A percentile compares a stretch with the other conserved stretches of the same genome.
Evolutionary conservation across 2,113 vertebrate genomes (phyloP).

Genomic region (Eurypyga helias): DNA sequence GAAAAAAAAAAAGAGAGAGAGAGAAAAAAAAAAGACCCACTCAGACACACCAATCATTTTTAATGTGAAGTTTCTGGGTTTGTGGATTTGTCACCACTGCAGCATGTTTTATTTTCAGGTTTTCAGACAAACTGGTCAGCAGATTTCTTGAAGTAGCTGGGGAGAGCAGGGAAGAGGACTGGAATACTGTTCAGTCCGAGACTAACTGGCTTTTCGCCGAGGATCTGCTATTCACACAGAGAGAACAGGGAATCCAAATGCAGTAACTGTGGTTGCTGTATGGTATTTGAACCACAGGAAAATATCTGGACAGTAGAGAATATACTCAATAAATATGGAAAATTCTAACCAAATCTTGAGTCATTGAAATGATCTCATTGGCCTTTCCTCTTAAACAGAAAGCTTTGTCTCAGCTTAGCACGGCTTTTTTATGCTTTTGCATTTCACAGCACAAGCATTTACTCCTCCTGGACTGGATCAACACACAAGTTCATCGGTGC

Average conservation of each 20-base stretch:
- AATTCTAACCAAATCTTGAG: constrained; percentile 32
- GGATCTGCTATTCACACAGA: background rate
- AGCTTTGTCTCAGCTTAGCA: background rate
- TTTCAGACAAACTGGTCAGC: constrained; percentile 10
- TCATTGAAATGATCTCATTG: constrained; percentile 22
- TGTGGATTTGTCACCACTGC: background rate
- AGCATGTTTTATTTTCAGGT: background rate
- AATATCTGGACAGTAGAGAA: background rate
- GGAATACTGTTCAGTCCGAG: background rate
- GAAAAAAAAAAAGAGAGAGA: background rate
- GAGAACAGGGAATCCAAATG: background rate
- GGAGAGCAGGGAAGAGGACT: background rate
- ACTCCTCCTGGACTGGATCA: background rate
- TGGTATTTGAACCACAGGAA: background rate
- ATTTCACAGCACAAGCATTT: background rate
- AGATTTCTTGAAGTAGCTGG: background rate
- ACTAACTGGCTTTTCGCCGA: background rate
- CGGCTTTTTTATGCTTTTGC: background rate
- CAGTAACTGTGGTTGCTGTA: background rate
- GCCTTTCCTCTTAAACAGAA: constrained; percentile 5
- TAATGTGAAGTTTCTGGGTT: background rate
- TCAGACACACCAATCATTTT: background rate
- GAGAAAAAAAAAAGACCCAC: background rate
- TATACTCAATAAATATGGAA: background rate
- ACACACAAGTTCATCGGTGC: background rate